Percentiles rank a stretch among this genome's conserved stretches.
phyloP scores from a whole-genome alignment of 2,113 vertebrate genomes.

The Xiphophorus couchianus region DNA sequence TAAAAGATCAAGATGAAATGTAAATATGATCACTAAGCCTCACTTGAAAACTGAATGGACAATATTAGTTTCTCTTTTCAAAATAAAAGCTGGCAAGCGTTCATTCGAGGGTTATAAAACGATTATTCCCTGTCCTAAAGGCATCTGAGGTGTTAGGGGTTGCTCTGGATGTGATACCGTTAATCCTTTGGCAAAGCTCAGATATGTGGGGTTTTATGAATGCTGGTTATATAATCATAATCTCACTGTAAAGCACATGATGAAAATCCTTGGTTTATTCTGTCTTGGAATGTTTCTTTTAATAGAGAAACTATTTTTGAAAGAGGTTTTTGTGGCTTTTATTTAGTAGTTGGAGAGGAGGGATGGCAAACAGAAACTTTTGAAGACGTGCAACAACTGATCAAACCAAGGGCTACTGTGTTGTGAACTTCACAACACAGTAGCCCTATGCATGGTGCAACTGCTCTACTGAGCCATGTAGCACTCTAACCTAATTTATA shows the following conservation, averaged over 20 bases:
- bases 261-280: neutral
- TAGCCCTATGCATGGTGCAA: too few species aligned
- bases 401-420: too few species aligned
- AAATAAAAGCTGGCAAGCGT: neutral
- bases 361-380: too few species aligned
- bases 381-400: too few species aligned
- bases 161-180: slow-evolving; percentile 21
- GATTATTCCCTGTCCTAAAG: neutral
- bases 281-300: neutral
- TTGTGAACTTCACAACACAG: too few species aligned
- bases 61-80: neutral
- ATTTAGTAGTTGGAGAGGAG: too few species aligned
- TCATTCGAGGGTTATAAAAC: neutral
- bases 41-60: neutral
- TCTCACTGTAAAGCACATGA: slow-evolving; percentile 5
- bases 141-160: slow-evolving; percentile 18
- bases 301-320: neutral
- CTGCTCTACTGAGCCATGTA: too few species aligned
- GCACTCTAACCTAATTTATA: too few species aligned
- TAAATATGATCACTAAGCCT: neutral
- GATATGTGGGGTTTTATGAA: slow-evolving; percentile 26
- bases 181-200: slow-evolving; percentile 40
- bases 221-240: slow-evolving; percentile 40
- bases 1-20: neutral
- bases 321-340: too few species aligned